Evolutionary conservation across 2,113 vertebrate species (phyloP).

Genomic region (Elephas maximus): DNA sequence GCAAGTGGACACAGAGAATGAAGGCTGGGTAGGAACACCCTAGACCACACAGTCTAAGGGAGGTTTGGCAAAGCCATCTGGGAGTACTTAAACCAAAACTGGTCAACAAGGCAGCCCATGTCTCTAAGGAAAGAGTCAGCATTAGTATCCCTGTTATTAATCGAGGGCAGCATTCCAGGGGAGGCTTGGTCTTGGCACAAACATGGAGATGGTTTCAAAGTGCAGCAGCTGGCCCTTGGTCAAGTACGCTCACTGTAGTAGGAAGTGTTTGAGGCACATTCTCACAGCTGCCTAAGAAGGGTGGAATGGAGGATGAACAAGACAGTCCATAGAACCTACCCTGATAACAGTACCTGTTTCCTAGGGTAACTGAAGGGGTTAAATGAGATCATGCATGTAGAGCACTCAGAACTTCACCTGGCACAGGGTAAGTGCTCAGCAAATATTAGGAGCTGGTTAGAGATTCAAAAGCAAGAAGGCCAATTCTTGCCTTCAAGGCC

Average conservation of each 20-base stretch:
- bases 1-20: not conserved
- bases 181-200: not conserved
- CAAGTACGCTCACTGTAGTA: not conserved
- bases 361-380: not conserved
- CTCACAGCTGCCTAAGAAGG: not conserved
- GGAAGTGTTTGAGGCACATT: not conserved
- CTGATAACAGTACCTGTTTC: not conserved
- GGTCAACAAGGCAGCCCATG: not conserved
- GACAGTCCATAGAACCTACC: not conserved
- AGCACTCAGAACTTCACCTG: not conserved
- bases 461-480: not conserved
- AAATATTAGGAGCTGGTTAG: not conserved
- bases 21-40: not conserved
- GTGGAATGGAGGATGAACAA: not conserved
- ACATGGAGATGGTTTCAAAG: not conserved
- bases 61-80: not conserved
- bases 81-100: not conserved
- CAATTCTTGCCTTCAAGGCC: not conserved
- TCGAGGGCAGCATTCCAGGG: rapidly evolving
- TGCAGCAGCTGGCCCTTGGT: too few species aligned
- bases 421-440: not conserved
- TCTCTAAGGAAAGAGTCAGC: not conserved
- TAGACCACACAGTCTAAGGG: not conserved
- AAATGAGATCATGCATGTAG: not conserved
- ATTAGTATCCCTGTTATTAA: not conserved